These are phyloP conservation scores for Pagrus major DNA, from an alignment of 2,113 vertebrate genomes.

Conservation along the genomic window DNA sequence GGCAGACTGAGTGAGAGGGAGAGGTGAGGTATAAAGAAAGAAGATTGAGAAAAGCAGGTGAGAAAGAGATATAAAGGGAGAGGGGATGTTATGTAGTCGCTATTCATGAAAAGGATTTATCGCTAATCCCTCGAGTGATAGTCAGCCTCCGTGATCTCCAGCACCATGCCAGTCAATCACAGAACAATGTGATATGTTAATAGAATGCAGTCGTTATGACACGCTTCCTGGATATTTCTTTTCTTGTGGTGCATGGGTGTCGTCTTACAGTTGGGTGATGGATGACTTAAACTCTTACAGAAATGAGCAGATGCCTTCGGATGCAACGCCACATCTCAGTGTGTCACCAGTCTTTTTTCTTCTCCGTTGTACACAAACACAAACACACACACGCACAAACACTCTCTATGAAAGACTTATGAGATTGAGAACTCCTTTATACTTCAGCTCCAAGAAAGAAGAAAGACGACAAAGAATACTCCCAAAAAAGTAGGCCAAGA, in stretches of 20 bases:
- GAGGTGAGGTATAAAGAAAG: neutral
- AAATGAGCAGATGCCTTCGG: conserved; percentile 30
- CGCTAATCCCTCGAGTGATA: conserved; percentile 55
- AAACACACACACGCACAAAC: neutral
- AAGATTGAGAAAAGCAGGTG: conserved; percentile 43
- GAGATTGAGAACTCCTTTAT: neutral
- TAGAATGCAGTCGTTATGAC: conserved; percentile 20
- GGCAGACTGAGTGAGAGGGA: neutral
- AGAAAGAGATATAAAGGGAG: conserved; percentile 47
- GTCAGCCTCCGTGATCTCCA: conserved; percentile 55
- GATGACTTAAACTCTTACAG: conserved; percentile 41
- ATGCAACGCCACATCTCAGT: conserved; percentile 5
- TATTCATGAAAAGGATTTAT: conserved; percentile 62
- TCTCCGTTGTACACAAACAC: conserved; percentile 5
- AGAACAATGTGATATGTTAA: conserved; percentile 51
- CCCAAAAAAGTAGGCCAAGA: conserved; percentile 49
- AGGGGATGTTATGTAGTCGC: conserved; percentile 35
- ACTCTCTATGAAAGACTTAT: neutral
- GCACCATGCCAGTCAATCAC: conserved; percentile 44
- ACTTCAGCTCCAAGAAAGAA: neutral
- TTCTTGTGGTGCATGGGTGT: conserved; percentile 30
- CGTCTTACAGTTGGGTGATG: conserved; percentile 34
- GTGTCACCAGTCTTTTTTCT: conserved; percentile 15
- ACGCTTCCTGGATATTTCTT: conserved; percentile 22
- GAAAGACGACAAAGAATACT: neutral